Conservation (phyloP, 2,888 invertebrate species). For the Atethmia centrago region DNA sequence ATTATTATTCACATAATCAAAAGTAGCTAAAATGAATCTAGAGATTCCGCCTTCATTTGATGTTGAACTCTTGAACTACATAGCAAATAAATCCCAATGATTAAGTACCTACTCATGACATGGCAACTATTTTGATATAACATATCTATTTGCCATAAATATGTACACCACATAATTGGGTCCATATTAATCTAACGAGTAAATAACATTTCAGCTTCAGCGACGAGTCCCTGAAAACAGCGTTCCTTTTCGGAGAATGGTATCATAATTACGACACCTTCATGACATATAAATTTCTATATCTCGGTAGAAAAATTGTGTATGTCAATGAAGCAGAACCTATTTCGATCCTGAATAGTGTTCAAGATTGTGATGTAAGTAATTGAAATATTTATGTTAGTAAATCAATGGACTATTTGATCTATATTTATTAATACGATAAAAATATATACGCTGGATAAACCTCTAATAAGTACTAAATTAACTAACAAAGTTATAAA, state of each 20-base stretch:
- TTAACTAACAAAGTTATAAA: too few relatives aligned
- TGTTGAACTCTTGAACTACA: neutral
- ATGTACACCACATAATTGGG: slow-evolving; percentile 36
- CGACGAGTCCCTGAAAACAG: slow-evolving; percentile 73
- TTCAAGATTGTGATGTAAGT: slow-evolving; percentile 74
- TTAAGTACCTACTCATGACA: neutral
- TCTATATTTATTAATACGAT: neutral
- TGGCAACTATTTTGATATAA: slow-evolving; percentile 2
- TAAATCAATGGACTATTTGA: neutral
- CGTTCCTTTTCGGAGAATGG: slow-evolving; percentile 80
- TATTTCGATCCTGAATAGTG: slow-evolving; percentile 68
- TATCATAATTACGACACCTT: slow-evolving; percentile 83
- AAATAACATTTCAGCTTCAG: slow-evolving; percentile 72
- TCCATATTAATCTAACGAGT: slow-evolving; percentile 31
- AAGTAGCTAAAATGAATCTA: neutral
- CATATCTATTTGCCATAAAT: slow-evolving; percentile 17
- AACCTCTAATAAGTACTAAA: too few relatives aligned
- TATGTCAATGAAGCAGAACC: slow-evolving; percentile 70
- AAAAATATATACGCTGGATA: neutral
- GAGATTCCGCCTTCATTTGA: neutral
- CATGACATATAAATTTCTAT: slow-evolving; percentile 80
- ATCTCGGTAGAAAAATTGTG: slow-evolving; percentile 77
- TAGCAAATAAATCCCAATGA: neutral
- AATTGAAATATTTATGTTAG: neutral
- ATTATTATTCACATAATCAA: neutral